phyloP scores from a whole-genome alignment of 2,888 invertebrate genomes.

The Scaptomyza parva region DNA sequence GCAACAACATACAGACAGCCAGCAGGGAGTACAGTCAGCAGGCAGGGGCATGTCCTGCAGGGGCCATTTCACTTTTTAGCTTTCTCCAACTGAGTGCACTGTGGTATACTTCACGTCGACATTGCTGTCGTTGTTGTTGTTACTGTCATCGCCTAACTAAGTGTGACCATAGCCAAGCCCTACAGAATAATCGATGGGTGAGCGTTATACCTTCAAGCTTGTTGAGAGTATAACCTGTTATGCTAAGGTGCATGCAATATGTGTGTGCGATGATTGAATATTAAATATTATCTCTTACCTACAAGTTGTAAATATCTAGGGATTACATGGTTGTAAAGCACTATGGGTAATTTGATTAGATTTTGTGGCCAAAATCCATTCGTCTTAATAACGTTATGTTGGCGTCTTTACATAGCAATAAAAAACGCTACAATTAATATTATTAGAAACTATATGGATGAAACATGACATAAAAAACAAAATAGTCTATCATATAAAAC shows the following conservation, averaged over 20 bases:
- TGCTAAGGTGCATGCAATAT: neutral
- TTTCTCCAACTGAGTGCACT: constrained; percentile 36
- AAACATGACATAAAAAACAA: too few relatives aligned
- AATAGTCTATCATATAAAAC: too few relatives aligned
- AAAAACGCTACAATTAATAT: too few relatives aligned
- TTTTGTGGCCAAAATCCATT: too few relatives aligned
- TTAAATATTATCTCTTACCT: neutral
- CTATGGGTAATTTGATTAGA: too few relatives aligned
- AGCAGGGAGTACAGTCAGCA: neutral
- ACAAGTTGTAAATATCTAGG: neutral
- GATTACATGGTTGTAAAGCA: too few relatives aligned
- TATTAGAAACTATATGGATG: too few relatives aligned
- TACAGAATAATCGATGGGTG: constrained; percentile 36
- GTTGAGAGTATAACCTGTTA: neutral
- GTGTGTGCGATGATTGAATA: neutral
- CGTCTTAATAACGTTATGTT: too few relatives aligned
- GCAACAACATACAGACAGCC: neutral
- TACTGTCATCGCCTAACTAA: constrained; percentile 22
- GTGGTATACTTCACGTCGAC: neutral
- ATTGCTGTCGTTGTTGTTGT: neutral
- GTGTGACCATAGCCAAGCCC: constrained; percentile 29
- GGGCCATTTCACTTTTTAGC: constrained; percentile 51
- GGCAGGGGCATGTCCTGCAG: neutral
- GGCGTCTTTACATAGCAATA: too few relatives aligned
- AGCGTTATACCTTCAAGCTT: constrained; percentile 17